Evolutionary conservation across 2,797 vertebrate genomes (phyloP), one percentile per base, ranked within the genome.

Genomic region (Strix occidentalis): DNA sequence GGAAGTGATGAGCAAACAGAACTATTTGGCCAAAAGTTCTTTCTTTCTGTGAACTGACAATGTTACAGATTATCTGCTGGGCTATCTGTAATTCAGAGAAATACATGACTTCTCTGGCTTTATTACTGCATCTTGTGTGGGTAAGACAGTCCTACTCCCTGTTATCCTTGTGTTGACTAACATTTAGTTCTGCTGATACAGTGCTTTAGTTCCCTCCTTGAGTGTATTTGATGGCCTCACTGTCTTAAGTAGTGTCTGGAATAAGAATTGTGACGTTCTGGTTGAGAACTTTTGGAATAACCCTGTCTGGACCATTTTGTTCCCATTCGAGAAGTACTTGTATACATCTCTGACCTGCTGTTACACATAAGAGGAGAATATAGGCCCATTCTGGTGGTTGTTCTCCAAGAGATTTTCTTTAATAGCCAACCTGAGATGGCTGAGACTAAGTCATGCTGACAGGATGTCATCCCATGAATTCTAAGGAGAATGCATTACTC

Each of bases 1-100:
- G 57, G 37, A 95, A 94, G 41, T 69, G 60, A 65, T 89, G 75
- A 93, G 57, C 43, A 66, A 94, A 89, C 86, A 90, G 65, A 93
- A 87, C 53, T 89, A 39, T 84, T 85, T 90, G 57, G 64, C 41
- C 3, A 5, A 75, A 86, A 87, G 39, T 70, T 77, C 24, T 61
- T 5, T 89, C 56, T 37, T 72, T 85, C 37, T 81, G 1, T 84
- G 61, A 61, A 71, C 33, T 65, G 71, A 46, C 57, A 86, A 5
- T 61, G 84, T 75, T 90, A 71, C 57, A 78, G 68, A 63, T 94
- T 74, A 77, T 85, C 53, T 87, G 53, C 37, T 78, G 68, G 65
- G 29, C 24, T 77, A 3, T 60, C 75, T 84, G 61, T 54, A 75
- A 76, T 86, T 80, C 63, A 76, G 83, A 91, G 61, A 91, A 85